These are phyloP conservation scores for Mandrillus leucophaeus DNA, from an alignment of 2,113 vertebrate genomes.

Conservation along the genomic window DNA sequence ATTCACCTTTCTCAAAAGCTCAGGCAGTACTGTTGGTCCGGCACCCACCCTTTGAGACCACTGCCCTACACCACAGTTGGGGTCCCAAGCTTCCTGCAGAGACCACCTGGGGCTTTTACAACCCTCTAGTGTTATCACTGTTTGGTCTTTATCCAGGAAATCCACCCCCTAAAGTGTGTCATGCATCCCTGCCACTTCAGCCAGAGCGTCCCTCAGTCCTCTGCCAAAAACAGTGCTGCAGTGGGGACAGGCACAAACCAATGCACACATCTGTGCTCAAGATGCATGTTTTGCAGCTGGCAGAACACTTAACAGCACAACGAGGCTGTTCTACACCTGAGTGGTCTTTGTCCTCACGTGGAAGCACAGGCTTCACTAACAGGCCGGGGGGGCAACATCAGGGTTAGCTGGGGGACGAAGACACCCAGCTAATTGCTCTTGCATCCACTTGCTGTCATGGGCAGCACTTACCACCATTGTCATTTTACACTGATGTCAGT, in stretches of 20 bases:
- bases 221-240: not conserved
- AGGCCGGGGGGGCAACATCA: not conserved
- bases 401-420: not conserved
- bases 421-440: no score
- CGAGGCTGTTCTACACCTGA: not conserved
- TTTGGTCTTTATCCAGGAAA: not conserved
- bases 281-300: not conserved
- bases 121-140: no score
- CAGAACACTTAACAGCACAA: not conserved
- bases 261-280: not conserved
- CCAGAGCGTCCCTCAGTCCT: not conserved
- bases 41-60: not conserved
- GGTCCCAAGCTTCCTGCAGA: not conserved
- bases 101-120: not conserved
- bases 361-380: not conserved
- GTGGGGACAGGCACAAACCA: not conserved
- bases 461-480: not conserved
- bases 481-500: not conserved
- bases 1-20: not conserved
- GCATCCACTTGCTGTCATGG: not conserved
- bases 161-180: not conserved
- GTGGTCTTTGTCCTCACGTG: not conserved
- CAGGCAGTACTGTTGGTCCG: accelerated
- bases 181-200: accelerated
- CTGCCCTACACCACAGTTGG: accelerated